Percentiles rank a stretch among this genome's conserved stretches.
These are phyloP conservation scores for Platanista minor DNA, from an alignment of 2,113 vertebrate species.

Conservation along the genomic window DNA sequence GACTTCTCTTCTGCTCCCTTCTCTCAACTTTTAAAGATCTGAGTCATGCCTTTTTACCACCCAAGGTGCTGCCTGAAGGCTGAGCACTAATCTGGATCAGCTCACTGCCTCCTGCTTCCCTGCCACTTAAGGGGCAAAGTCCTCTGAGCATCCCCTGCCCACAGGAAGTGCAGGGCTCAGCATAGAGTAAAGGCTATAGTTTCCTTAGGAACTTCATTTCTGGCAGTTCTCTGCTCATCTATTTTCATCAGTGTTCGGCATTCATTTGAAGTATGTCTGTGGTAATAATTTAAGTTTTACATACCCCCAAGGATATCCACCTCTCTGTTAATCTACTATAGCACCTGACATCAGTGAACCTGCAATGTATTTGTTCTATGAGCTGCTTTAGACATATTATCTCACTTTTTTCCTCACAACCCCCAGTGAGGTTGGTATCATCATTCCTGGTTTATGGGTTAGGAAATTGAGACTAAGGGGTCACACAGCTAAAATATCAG, in stretches of 20 bases:
- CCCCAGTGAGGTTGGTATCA: neutral
- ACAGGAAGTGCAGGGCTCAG: neutral
- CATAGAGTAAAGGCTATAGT: neutral
- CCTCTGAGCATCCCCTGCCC: neutral
- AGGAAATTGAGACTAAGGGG: neutral
- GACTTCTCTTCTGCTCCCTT: neutral
- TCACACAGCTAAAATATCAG: neutral
- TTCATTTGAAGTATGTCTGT: neutral
- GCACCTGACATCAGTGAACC: neutral
- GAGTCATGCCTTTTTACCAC: neutral
- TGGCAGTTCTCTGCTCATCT: neutral
- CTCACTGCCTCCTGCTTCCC: neutral
- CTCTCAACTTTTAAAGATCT: slow-evolving; percentile 25
- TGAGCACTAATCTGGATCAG: neutral
- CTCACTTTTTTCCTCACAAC: neutral
- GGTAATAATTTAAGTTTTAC: neutral
- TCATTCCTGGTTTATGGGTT: neutral
- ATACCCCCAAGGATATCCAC: neutral
- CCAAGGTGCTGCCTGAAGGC: neutral
- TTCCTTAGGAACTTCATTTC: neutral
- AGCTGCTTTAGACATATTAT: neutral
- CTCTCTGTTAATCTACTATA: neutral
- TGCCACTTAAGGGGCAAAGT: neutral
- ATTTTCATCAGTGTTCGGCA: neutral
- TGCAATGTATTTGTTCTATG: neutral